phyloP scores from a whole-genome alignment of 1,140 invertebrate genomes.

The Aphidius ervi region DNA sequence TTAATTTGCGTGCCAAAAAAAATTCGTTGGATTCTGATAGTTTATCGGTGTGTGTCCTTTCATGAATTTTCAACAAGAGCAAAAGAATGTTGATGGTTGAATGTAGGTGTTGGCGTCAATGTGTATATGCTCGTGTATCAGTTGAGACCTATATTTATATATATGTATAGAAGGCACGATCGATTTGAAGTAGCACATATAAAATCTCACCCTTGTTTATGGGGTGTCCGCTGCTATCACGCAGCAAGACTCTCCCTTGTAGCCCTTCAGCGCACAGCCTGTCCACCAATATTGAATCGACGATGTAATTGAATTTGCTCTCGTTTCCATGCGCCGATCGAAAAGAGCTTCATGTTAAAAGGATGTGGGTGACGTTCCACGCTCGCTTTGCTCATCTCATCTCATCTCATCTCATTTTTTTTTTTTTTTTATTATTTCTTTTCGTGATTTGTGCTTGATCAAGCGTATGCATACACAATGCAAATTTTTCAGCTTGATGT shows the following conservation, averaged over 20 bases:
- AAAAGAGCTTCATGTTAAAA: conserved; percentile 27
- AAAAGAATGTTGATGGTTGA: neutral
- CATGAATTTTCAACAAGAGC: neutral
- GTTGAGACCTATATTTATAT: conserved; percentile 4
- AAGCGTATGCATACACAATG: neutral
- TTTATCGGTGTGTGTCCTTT: conserved; percentile 23
- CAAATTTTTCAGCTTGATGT: conserved; percentile 1
- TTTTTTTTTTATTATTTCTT: neutral
- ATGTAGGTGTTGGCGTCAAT: too few relatives aligned
- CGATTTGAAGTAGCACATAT: conserved; percentile 27
- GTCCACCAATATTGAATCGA: conserved; percentile 35
- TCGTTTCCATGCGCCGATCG: conserved; percentile 39
- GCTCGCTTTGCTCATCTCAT: neutral
- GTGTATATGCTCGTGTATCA: conserved; percentile 27
- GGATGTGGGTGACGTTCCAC: neutral
- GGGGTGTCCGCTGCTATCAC: conserved; percentile 34
- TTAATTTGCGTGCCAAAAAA: conserved; percentile 28
- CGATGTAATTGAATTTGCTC: conserved; percentile 43
- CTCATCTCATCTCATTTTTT: neutral
- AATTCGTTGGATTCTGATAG: conserved; percentile 33
- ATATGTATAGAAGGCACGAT: neutral
- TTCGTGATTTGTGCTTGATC: neutral
- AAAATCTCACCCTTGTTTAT: conserved; percentile 42
- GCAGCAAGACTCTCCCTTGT: conserved; percentile 18
- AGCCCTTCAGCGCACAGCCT: conserved; percentile 21